Conservation (phyloP, 2,113 vertebrate species). For the Uria aalge region DNA sequence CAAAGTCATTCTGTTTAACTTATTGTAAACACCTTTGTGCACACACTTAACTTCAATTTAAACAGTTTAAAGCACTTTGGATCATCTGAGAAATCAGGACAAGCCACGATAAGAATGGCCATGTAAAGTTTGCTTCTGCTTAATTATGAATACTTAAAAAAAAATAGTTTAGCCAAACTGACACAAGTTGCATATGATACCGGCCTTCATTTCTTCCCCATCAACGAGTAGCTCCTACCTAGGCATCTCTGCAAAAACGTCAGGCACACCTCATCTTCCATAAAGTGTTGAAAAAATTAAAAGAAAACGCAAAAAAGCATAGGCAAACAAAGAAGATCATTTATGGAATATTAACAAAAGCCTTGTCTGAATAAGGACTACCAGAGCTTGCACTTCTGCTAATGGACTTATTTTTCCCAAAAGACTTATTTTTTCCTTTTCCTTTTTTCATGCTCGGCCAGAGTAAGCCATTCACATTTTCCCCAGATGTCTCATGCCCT, state of each 20-base stretch:
- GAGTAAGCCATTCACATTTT: background rate
- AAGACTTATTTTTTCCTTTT: background rate
- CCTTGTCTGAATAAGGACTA: background rate
- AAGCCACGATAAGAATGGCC: background rate
- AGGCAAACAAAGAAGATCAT: background rate
- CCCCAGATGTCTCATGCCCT: background rate
- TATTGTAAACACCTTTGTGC: background rate
- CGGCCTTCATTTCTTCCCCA: background rate
- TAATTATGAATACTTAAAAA: background rate
- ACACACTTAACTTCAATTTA: background rate
- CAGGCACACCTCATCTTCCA: background rate
- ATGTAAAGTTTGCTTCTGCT: background rate
- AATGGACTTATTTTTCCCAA: background rate
- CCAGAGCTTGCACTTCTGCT: background rate
- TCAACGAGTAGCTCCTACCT: background rate
- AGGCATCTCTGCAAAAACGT: background rate
- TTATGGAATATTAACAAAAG: background rate
- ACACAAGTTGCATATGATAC: background rate
- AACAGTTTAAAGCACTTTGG: background rate
- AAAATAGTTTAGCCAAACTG: background rate
- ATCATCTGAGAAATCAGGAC: background rate
- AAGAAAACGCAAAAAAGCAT: background rate
- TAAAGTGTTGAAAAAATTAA: background rate
- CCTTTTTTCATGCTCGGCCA: background rate
- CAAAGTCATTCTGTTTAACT: background rate